A percentile compares a stretch with the other conserved stretches of the same genome.
Conservation (phyloP, 2,113 vertebrate species). For the Anser cygnoides region DNA sequence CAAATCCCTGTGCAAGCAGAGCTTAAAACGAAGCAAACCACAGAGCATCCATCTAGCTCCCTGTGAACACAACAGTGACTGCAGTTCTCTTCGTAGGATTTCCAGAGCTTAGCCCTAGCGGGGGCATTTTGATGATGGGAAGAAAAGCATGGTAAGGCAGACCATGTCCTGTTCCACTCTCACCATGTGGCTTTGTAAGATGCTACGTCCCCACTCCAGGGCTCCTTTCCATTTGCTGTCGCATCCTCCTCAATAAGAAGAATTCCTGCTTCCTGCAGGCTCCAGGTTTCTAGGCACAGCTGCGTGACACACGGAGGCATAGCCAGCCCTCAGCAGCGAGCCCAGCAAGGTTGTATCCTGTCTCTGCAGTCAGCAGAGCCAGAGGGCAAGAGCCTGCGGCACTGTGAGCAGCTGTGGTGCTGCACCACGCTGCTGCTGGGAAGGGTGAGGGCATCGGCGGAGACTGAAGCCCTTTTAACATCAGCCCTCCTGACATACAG, state of each 20-base stretch:
- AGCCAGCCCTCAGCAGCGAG: not conserved
- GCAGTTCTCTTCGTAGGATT: not conserved
- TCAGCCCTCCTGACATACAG: not conserved
- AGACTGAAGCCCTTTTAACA: constrained; percentile 9
- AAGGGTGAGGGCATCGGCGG: rapidly evolving
- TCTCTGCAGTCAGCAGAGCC: not conserved
- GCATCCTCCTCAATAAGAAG: not conserved
- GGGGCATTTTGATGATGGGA: not conserved
- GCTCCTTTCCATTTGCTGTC: not conserved
- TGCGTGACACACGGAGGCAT: not conserved
- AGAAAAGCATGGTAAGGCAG: not conserved
- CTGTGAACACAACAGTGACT: not conserved
- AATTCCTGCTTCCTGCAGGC: not conserved
- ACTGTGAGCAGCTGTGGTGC: not conserved
- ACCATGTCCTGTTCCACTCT: not conserved
- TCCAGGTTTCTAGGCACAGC: no score
- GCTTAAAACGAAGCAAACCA: not conserved
- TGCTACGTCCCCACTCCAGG: rapidly evolving
- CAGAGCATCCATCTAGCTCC: not conserved
- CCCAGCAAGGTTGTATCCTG: rapidly evolving
- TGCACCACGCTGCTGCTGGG: not conserved
- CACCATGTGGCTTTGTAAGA: not conserved
- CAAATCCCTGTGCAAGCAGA: not conserved
- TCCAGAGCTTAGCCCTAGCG: not conserved
- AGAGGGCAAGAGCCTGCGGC: rapidly evolving